Conservation (phyloP, 2,113 vertebrate genomes). For the Cinclus cinclus region DNA sequence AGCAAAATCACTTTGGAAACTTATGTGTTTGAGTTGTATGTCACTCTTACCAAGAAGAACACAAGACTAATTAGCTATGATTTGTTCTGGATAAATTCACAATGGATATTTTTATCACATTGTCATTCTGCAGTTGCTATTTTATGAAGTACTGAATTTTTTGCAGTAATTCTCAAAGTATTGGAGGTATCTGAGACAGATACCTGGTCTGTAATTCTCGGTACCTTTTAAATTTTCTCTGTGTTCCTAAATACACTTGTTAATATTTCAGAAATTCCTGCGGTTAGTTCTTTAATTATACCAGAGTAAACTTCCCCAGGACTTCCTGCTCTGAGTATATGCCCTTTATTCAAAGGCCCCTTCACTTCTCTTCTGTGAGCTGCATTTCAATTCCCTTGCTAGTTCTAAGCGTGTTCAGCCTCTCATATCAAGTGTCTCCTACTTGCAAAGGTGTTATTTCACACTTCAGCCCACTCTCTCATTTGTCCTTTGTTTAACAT, state of each 20-base stretch:
- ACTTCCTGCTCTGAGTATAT: background rate
- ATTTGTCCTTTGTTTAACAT: background rate
- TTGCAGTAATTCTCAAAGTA: background rate
- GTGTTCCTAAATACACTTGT: background rate
- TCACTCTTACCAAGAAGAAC: background rate
- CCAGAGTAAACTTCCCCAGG: background rate
- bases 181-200: background rate
- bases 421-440: background rate
- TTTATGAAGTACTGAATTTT: background rate
- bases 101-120: background rate
- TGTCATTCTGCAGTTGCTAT: background rate
- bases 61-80: background rate
- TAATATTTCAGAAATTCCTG: background rate
- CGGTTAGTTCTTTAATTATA: background rate
- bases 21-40: background rate
- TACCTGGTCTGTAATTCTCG: background rate
- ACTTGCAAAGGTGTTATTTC: background rate
- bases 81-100: background rate
- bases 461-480: background rate
- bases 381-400: background rate
- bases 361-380: background rate
- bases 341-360: background rate
- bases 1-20: background rate
- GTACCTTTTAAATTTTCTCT: background rate
- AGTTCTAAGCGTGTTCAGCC: background rate